Base-by-base conservation (phyloP, 2,888 invertebrate species). In the Danaus chrysippus region DNA sequence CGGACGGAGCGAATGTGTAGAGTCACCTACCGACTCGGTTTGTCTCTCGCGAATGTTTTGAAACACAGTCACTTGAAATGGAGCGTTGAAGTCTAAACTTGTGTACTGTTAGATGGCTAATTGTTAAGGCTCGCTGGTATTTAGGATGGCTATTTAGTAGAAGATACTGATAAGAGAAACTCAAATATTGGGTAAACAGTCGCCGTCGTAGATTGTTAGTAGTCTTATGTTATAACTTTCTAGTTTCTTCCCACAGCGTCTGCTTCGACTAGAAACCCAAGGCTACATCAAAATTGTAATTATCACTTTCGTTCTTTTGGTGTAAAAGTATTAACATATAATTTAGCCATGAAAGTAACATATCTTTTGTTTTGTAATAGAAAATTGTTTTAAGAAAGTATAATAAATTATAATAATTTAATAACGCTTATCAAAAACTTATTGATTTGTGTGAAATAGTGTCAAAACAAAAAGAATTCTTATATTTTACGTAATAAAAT, bases 41-140 rank as follows among this genome's bases (percentile, higher is more conserved):
- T 75, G 77, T 68, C 68, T 70, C 68, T 66, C 61, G 61, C 56
- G 62, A 62, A 58, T 65, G 68, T 69, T 70, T 68, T 56, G 66
- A 56, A 69, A 69, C 63, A 66, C 66, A 66, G 63, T 78, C 77
- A 73, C 73, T 70, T 63, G 70, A 59, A 68, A 68, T 65, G 66
- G 68, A 76, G 77, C 76, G 79, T 76, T 78, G 86, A 84, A 83
- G 85, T 82, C 85, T 82, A 79, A 82, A 78, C 80, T 78, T 74
- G 68, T 75, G 75, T 73, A 73, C 74, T 71, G 75, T 74, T 76
- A 76, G 70, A 68, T 72, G 74, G 72, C 73, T 76, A 73, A 73
- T 74, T 77, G 74, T 76, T 75, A 72, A 72, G 72, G 71, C 73
- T 73, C 75, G 70, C 69, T 73, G 73, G 75, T 73, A 77, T 76